These are phyloP conservation scores for Sinonovacula constricta DNA, from an alignment of 1,140 invertebrate species.

Conservation along the genomic window DNA sequence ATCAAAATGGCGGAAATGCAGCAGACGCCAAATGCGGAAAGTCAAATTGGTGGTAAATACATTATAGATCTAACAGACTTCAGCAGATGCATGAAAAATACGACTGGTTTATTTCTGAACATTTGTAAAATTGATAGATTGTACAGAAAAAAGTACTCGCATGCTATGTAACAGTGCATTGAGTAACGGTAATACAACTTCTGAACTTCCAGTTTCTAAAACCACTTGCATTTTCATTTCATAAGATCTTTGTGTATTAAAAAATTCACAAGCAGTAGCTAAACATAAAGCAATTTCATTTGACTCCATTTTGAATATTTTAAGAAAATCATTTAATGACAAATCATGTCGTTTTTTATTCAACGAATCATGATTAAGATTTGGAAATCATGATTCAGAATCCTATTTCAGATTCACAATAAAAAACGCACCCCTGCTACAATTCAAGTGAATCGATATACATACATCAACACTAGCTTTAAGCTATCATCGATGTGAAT, in stretches of 20 bases:
- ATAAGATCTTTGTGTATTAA: constrained; percentile 1
- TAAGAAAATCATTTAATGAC: constrained; percentile 1
- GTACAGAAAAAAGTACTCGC: not conserved
- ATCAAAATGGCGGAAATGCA: not conserved
- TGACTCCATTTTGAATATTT: constrained; percentile 1
- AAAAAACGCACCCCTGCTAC: not conserved
- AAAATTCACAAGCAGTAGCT: constrained; percentile 1
- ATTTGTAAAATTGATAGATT: constrained; percentile 1
- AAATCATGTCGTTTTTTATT: constrained; percentile 1
- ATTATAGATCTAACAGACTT: constrained; percentile 1
- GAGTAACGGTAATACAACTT: constrained; percentile 1
- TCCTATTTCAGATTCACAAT: constrained; percentile 1
- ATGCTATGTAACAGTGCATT: constrained; percentile 1
- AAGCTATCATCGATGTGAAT: constrained; percentile 1
- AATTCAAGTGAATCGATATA: constrained; percentile 1
- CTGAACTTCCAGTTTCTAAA: constrained; percentile 1
- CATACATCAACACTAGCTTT: constrained; percentile 1
- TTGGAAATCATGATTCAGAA: constrained; percentile 1
- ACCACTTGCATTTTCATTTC: constrained; percentile 1
- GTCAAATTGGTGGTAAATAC: constrained; percentile 1
- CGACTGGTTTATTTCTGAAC: not conserved
- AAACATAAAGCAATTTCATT: constrained; percentile 1
- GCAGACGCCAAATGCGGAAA: not conserved
- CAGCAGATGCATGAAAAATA: constrained; percentile 1
- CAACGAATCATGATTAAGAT: constrained; percentile 1